phyloP scores from a whole-genome alignment of 1,140 invertebrate genomes.

The Carposina sasakii region DNA sequence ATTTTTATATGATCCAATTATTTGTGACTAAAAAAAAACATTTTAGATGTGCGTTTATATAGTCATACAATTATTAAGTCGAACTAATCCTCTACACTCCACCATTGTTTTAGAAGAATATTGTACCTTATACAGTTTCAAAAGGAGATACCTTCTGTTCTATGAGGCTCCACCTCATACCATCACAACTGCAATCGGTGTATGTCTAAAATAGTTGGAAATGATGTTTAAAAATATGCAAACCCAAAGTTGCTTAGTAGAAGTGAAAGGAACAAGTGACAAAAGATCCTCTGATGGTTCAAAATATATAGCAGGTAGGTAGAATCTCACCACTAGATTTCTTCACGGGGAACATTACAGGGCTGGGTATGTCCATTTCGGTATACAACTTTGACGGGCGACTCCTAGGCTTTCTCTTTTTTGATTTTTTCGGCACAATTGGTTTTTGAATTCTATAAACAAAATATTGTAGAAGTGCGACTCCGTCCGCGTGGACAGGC shows the following conservation, averaged over 20 bases:
- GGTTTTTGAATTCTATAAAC: conserved; percentile 1
- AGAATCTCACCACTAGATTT: background rate
- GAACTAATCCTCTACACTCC: too few relatives aligned
- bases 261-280: background rate
- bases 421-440: too few relatives aligned
- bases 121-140: background rate
- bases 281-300: background rate
- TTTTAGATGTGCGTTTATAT: too few relatives aligned
- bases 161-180: background rate
- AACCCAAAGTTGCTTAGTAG: background rate
- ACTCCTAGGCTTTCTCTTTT: background rate
- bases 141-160: too few relatives aligned
- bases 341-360: background rate
- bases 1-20: too few relatives aligned
- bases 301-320: background rate
- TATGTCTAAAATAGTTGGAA: background rate
- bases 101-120: background rate
- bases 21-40: too few relatives aligned
- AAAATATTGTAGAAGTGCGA: conserved; percentile 4
- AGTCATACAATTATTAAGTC: too few relatives aligned
- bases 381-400: background rate
- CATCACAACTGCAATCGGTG: background rate
- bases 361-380: background rate
- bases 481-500: too few relatives aligned
- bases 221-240: background rate